Evolutionary conservation across 1,140 invertebrate species (phyloP), one percentile per base, ranked within the genome.

Genomic region (Sitobion miscanthi): DNA sequence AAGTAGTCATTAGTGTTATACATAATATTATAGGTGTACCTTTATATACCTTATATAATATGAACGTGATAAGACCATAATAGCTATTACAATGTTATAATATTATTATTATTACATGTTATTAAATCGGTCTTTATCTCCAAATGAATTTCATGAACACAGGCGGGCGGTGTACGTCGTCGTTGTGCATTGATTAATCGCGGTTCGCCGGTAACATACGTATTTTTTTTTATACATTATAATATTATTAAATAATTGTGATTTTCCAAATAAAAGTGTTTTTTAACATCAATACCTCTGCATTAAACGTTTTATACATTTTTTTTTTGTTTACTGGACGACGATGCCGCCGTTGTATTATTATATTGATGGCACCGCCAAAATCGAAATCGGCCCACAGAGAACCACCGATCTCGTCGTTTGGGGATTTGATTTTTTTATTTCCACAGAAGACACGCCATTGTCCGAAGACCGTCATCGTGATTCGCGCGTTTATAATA

Each of bases 371-470:
- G 85, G 45, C 45, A 20, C 25, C 23, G 30, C 25, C 45, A 47
- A 86, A 86, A 86, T 86, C 14, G 45, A 30, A 47, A 86, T 69
- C 62, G 49, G 49, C 49, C 57, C 3, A 85, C 11, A 85, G 21
- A 8, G 82, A 85, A 23, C 82, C 25, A 23, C 82, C 25, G 38
- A 85, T 42, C 38, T 85, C 42, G 38, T 85, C 42, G 38, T 85
- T 85, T 85, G 83, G 35, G 83, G 38, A 85, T 45, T 85, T 85
- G 5, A 77, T 77, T 77, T 77, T 49, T 77, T 77, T 85, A 42
- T 85, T 85, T 85, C 38, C 21, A 83, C 38, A 20, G n/a, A 77
- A 83, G 42, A 83, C 69, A 82, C 35, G 20, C n/a, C 38, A 83
- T 83, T 83, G 83, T 86, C 23, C 21, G 83, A 35, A 77, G 62